Evolutionary conservation across 2,797 vertebrate genomes (phyloP).

Genomic region (Leucoraja ocellata): DNA sequence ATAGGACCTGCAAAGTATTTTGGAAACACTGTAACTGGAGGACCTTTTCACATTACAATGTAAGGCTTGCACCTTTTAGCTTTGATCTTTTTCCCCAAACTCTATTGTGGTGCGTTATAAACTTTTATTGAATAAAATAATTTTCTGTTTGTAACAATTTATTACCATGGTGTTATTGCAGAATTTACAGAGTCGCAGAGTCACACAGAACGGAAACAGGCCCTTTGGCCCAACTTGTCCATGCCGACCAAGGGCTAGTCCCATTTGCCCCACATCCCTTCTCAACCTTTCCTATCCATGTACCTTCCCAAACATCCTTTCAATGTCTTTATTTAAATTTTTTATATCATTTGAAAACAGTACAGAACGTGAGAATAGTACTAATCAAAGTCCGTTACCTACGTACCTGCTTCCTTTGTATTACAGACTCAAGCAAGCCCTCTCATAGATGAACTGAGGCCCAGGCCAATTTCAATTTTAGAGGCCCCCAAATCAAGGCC

Average conservation of each 20-base stretch:
- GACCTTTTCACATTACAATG: conserved; percentile 37
- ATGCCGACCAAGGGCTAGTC: too few relatives aligned
- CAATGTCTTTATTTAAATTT: background rate
- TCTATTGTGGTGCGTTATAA: background rate
- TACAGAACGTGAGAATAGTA: background rate
- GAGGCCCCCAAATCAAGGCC: too few relatives aligned
- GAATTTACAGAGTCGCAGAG: background rate
- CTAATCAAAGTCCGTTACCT: background rate
- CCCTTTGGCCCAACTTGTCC: too few relatives aligned
- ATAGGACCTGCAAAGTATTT: conserved; percentile 6
- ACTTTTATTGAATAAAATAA: background rate
- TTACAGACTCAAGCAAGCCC: too few relatives aligned
- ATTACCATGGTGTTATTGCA: background rate
- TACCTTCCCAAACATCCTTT: too few relatives aligned
- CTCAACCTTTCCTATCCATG: too few relatives aligned
- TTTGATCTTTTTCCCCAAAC: background rate
- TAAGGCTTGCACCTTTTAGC: conserved; percentile 31
- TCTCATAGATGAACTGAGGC: too few relatives aligned
- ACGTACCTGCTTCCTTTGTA: too few relatives aligned
- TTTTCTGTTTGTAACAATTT: background rate
- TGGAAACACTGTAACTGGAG: conserved; percentile 39
- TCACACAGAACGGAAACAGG: too few relatives aligned
- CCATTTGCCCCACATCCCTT: too few relatives aligned
- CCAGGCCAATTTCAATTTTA: too few relatives aligned
- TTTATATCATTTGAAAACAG: too few relatives aligned